Evolutionary conservation across 2,888 invertebrate genomes (phyloP), one percentile per base, ranked within the genome.

Genomic region (Dendrolimus pini): DNA sequence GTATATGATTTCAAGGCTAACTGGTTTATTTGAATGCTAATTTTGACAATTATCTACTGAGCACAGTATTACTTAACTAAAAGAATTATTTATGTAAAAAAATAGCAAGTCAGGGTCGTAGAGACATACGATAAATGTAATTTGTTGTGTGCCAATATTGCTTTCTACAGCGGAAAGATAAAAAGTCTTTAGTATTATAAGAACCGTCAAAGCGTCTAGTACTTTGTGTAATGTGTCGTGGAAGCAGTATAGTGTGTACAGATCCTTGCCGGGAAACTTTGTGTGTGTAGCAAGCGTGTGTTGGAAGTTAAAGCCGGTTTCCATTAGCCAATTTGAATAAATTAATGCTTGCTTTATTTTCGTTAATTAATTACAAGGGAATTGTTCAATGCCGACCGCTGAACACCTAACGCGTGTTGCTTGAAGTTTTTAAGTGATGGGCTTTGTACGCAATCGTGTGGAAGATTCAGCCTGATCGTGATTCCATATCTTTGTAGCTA

Each of bases 231-330:
- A 12, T 47, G 9, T 47, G 9, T 47, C 47, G 12, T 47, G 12
- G 2, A 10, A 47, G 47, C 47, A 47, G 47, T 47, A 12, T 47
- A 12, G 9, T 10, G 12, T 47, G 7, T 47, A 9, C 47, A 47
- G 47, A 47, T 7, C 12, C 30, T 47, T 12, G 9, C 47, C 12
- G 9, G 12, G 47, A 9, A 47, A 58, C 56, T 65, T 60, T 57
- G 30, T 30, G 30, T 30, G 30, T 30, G 30, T 30, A 30, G 30
- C 53, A 59, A 62, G 58, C 59, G 55, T 41, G 55, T 59, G 58
- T 55, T 57, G 53, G 57, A 60, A 62, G 58, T 59, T 52, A 13
- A 59, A 59, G 57, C 55, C 54, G 60, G 58, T 60, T 55, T 60
- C 53, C 61, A 60, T 61, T 58, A 56, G 54, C 57, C 56, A 55